Base-by-base conservation (phyloP, 2,797 vertebrate species). In the Clarias pachynema region DNA sequence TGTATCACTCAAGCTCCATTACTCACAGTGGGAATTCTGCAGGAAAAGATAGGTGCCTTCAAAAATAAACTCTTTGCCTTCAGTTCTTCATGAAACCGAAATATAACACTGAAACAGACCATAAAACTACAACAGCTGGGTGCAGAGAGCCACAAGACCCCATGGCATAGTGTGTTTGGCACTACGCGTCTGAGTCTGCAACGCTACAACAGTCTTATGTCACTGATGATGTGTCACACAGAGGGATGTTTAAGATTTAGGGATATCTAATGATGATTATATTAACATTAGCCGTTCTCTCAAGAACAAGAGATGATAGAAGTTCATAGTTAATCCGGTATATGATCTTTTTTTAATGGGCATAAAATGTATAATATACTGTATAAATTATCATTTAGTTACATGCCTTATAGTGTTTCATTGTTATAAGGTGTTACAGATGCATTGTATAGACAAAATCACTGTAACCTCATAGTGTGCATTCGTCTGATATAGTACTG, bases 1-100 rank as follows among this genome's bases (percentile, higher is more conserved):
- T 81, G 66, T 85, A 88, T 91, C 87, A 87, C 79, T 63, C 34
- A 82, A 85, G 88, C 69, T 88, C 87, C 85, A 82, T 89, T 89
- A 78, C 80, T 90, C 88, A 83, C 87, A 73, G 66, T 59, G 53
- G 87, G 85, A 85, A 66, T 81, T 83, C 81, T 85, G 79, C 68
- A 79, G 82, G 86, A 87, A 89, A 78, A 88, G 85, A 88, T 86
- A 87, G 79, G 65, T 37, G 62, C 77, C 79, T 62, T 85, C 56
- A 73, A 73, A 86, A 73, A 83, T 31, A 57, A 15, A 75, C 60
- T 66, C 77, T 72, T 57, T 77, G 66, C 82, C 81, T 69, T 59
- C 77, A 80, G 62, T 69, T 82, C 84, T 87, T 74, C 60, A 82
- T 81, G 84, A 87, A 87, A 88, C 79, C 31, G 60, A 84, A 84